A percentile compares a stretch with the other conserved stretches of the same genome.
These are phyloP conservation scores for Battus philenor DNA, from an alignment of 1,140 invertebrate genomes.

Conservation along the genomic window DNA sequence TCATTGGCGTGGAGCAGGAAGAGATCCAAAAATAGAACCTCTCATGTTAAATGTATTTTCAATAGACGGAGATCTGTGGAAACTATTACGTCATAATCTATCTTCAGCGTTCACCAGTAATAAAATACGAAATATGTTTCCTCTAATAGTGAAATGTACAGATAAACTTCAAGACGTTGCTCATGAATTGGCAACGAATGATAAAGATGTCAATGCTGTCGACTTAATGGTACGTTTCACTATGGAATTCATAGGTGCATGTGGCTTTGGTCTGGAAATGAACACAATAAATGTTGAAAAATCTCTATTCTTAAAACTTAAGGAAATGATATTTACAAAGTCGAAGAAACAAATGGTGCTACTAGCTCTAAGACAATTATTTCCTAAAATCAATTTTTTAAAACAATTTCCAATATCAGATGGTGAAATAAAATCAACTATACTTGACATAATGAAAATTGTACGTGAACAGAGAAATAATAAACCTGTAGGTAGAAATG, in stretches of 20 bases:
- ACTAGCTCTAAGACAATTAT: constrained; percentile 19
- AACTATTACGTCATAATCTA: constrained; percentile 70
- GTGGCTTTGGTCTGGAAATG: constrained; percentile 46
- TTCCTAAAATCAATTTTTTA: constrained; percentile 24
- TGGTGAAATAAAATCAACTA: too few relatives aligned
- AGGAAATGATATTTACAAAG: constrained; percentile 40
- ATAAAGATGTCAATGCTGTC: constrained; percentile 39
- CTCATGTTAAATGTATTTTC: constrained; percentile 19
- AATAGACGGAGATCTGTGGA: constrained; percentile 70
- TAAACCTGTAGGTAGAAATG: constrained; percentile 57
- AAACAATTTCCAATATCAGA: too few relatives aligned
- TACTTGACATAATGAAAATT: constrained; percentile 21
- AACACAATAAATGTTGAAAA: constrained; percentile 40
- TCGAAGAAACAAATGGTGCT: too few relatives aligned
- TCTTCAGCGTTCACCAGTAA: constrained; percentile 76
- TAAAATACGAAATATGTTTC: constrained; percentile 75
- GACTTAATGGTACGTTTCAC: constrained; percentile 56
- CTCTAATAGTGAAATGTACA: constrained; percentile 41
- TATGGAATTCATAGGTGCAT: constrained; percentile 66
- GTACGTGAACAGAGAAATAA: constrained; percentile 64
- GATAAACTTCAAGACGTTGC: constrained; percentile 35
- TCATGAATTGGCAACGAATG: constrained; percentile 12
- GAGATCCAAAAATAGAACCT: constrained; percentile 20
- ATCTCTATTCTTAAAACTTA: constrained; percentile 38
- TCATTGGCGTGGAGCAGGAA: constrained; percentile 22